Evolutionary conservation across 2,797 vertebrate species (phyloP).

Genomic region (Rallus crepitans): DNA sequence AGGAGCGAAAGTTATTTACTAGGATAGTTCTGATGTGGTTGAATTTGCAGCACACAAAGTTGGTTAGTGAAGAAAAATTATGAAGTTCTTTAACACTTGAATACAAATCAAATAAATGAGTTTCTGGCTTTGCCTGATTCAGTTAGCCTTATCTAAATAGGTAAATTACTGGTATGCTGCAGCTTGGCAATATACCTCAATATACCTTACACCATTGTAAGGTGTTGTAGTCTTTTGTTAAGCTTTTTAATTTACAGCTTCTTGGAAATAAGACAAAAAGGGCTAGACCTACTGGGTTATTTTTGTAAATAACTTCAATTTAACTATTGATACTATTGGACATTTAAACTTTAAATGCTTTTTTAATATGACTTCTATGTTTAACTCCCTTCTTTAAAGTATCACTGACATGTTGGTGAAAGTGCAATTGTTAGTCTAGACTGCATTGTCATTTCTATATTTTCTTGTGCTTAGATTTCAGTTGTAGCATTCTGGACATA

Average conservation of each 20-base stretch:
- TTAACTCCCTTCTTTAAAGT: not conserved
- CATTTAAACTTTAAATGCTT: not conserved
- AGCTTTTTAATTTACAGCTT: not conserved
- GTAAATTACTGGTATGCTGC: not conserved
- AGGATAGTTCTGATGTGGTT: not conserved
- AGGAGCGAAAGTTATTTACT: not conserved
- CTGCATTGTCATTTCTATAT: not conserved
- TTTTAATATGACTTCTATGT: not conserved
- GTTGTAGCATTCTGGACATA: not conserved
- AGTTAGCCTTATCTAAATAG: not conserved
- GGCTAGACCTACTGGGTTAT: not conserved
- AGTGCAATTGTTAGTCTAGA: not conserved
- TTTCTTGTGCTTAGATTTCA: not conserved
- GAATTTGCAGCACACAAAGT: not conserved
- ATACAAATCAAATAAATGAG: not conserved
- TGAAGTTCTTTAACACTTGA: not conserved
- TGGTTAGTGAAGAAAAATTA: not conserved
- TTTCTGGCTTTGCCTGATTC: not conserved
- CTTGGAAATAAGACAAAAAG: not conserved
- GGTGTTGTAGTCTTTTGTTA: not conserved
- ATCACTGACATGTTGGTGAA: not conserved
- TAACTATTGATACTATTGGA: not conserved
- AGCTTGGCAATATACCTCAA: not conserved
- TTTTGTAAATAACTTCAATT: not conserved
- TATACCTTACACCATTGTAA: not conserved